Percentiles rank a stretch among this genome's conserved stretches.
phyloP scores from a whole-genome alignment of 1,140 invertebrate species.

The Carcinoscorpius rotundicauda region DNA sequence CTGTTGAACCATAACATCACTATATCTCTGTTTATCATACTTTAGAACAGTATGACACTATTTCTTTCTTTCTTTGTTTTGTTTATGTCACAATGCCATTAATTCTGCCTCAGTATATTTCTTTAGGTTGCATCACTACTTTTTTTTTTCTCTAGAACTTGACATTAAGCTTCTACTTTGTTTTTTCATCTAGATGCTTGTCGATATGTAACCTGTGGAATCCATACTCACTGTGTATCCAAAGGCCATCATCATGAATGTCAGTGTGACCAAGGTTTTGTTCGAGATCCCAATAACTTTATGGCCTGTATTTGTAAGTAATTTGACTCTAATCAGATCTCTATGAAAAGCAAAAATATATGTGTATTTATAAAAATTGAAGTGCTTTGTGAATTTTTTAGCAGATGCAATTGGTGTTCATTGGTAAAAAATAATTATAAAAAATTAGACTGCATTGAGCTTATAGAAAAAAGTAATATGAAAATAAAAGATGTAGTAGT shows the following conservation, averaged over 20 bases:
- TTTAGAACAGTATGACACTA: too few species aligned
- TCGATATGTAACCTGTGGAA: conserved; percentile 21
- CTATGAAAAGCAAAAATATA: not conserved
- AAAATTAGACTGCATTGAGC: too few species aligned
- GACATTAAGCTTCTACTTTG: not conserved
- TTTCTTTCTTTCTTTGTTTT: too few species aligned
- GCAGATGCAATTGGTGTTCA: not conserved
- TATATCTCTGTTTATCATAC: too few species aligned
- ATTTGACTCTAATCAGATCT: not conserved
- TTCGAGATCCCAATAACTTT: conserved; percentile 16
- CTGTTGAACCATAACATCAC: too few species aligned
- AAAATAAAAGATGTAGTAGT: too few species aligned
- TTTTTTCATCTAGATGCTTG: conserved; percentile 18
- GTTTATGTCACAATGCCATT: too few species aligned
- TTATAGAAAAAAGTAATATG: too few species aligned
- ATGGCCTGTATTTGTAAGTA: conserved; percentile 18
- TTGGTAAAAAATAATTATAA: not conserved
- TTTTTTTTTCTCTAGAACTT: too few species aligned
- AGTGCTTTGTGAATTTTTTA: not conserved
- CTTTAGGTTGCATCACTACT: too few species aligned
- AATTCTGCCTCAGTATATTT: too few species aligned
- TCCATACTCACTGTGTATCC: conserved; percentile 16
- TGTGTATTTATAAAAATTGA: not conserved
- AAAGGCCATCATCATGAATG: conserved; percentile 18
- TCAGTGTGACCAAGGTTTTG: conserved; percentile 12